Evolutionary conservation across 2,113 vertebrate species (phyloP), one percentile per base, ranked within the genome.

Genomic region (Chaetorhynchus papuensis): DNA sequence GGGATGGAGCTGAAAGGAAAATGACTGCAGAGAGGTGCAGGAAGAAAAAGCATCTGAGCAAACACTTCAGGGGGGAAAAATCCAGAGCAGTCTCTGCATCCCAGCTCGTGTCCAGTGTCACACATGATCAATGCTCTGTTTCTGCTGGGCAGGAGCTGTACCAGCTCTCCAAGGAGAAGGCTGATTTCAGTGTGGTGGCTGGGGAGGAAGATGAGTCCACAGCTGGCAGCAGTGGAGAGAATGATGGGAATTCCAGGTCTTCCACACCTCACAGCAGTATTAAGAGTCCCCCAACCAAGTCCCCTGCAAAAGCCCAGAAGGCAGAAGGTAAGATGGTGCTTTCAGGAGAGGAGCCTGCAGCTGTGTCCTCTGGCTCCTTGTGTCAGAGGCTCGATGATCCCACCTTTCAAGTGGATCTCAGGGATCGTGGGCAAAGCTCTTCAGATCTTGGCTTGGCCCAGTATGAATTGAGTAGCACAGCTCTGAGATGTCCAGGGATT

Each of bases 101-200:
- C 7, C 31, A 21, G 54, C 80, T 71, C 1, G 0, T 49, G 31
- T 24, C 23, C 49, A 1, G 20, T 26, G 42, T 12, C 23, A 10
- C 52, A 22, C 39, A 11, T 12, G 56, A 30, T 13, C 16, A 14
- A 0, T 17, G 56, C 69, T 81, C 42, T 91, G 30, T 91, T 74
- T 59, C 59, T 87, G 50, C 28, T 33, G 78, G 68, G 41, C 87
- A 99, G 99, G 99, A 99, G 85, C 98, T 99, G 61, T 99, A 98
- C 97, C 98, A 99, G 14, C 97, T 99, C 69, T 99, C 99, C 24
- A 99, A 99, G 93, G 99, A 99, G 95, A 98, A 98, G 87, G 97
- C 97, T 1, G 98, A 99, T 96, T 99, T 99, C 74, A 97, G 87
- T 21, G 97, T 99, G 50, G 97, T 83, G 2, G 97, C 98, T 2